Evolutionary conservation across 2,888 invertebrate species (phyloP).

Genomic region (Epirrhoe alternata): DNA sequence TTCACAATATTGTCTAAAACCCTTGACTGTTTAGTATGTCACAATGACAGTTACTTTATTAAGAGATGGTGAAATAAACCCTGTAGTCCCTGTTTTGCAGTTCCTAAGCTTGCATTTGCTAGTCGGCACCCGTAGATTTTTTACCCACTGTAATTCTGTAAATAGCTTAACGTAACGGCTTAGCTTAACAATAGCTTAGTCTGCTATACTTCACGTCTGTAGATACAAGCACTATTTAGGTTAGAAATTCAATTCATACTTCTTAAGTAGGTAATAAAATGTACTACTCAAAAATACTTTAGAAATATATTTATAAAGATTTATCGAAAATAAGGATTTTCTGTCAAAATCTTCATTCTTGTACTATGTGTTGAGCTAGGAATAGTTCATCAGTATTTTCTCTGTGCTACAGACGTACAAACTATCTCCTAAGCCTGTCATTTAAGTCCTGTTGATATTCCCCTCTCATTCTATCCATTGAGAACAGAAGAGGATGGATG

Average conservation of each 20-base stretch:
- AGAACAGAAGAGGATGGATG: neutral
- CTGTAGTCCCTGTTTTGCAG: conserved; percentile 9
- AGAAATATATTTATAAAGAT: neutral
- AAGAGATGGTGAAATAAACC: neutral
- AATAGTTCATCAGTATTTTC: conserved; percentile 5
- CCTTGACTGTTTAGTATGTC: too few relatives aligned
- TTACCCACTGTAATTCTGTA: conserved; percentile 29
- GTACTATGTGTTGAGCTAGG: conserved; percentile 4
- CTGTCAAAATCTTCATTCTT: neutral
- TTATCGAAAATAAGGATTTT: neutral
- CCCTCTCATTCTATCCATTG: neutral
- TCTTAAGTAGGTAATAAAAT: neutral
- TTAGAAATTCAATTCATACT: neutral
- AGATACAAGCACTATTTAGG: conserved; percentile 5
- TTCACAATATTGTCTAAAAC: too few relatives aligned
- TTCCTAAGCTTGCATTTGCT: conserved; percentile 24
- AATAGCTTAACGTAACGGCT: conserved; percentile 9
- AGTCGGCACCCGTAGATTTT: conserved; percentile 44
- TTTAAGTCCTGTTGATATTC: conserved; percentile 9
- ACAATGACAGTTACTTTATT: neutral
- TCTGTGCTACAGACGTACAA: conserved; percentile 50
- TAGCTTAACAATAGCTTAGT: conserved; percentile 4
- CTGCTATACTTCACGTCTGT: conserved; percentile 22
- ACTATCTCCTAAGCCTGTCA: conserved; percentile 49
- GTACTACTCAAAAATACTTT: neutral